Evolutionary conservation across 2,113 vertebrate species (phyloP).

Genomic region (Myotis lucifugus): DNA sequence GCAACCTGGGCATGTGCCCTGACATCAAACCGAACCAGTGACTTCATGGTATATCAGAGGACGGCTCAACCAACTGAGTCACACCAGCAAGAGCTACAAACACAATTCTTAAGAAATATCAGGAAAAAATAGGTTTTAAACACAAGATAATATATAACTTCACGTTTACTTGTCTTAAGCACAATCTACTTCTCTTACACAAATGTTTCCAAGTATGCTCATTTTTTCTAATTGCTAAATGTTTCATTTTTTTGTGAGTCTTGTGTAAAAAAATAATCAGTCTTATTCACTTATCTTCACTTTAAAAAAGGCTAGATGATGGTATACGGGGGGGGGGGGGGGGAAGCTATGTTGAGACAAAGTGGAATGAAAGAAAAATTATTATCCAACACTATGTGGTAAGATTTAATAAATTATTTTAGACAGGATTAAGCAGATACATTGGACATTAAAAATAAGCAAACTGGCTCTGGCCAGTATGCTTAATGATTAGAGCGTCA

Average conservation of each 20-base stretch:
- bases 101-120: not conserved
- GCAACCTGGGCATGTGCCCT: no score
- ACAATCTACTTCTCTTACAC: not conserved
- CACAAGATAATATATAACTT: not conserved
- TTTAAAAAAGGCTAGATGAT: constrained; percentile 4
- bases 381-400: not conserved
- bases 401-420: constrained; percentile 39
- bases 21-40: no score
- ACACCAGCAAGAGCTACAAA: not conserved
- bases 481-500: not conserved
- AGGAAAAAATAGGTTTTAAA: constrained; percentile 22
- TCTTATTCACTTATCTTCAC: not conserved
- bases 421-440: not conserved
- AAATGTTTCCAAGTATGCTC: constrained; percentile 21
- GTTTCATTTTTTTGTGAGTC: not conserved
- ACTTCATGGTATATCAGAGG: no score
- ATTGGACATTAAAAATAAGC: constrained; percentile 22
- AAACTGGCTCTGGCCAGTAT: not conserved
- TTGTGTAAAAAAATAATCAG: not conserved
- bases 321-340: not conserved
- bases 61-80: no score
- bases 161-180: constrained; percentile 13
- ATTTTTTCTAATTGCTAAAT: constrained; percentile 1
- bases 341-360: not conserved
- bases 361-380: constrained; percentile 29